Evolutionary conservation across 2,888 invertebrate species (phyloP).

Genomic region (Drosophila anomalata): DNA sequence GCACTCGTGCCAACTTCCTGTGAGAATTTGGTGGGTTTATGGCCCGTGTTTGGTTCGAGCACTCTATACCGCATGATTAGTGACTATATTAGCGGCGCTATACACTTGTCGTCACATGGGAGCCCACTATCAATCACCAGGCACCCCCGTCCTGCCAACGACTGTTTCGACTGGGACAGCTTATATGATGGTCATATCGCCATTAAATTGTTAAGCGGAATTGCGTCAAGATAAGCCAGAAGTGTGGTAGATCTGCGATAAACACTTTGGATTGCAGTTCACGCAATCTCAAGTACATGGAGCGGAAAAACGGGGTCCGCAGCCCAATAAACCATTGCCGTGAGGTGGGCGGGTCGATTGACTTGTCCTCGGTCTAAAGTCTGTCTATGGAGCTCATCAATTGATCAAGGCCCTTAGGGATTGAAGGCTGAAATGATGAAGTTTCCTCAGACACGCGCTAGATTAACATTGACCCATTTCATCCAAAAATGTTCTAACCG

Average conservation of each 20-base stretch:
- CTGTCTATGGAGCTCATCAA: neutral
- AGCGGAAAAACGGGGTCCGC: slow-evolving; percentile 3
- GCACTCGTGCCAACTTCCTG: slow-evolving; percentile 24
- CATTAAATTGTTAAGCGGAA: slow-evolving; percentile 54
- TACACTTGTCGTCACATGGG: slow-evolving; percentile 22
- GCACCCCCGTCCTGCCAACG: neutral
- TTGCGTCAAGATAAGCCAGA: slow-evolving; percentile 57
- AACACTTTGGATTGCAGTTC: slow-evolving; percentile 40
- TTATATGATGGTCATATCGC: slow-evolving; percentile 41
- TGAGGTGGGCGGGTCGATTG: slow-evolving; percentile 14
- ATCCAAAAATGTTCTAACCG: slow-evolving; percentile 28
- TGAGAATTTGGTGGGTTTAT: slow-evolving; percentile 21
- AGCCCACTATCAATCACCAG: slow-evolving; percentile 28
- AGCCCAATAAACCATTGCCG: slow-evolving; percentile 29
- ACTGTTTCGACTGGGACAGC: neutral
- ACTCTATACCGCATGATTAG: slow-evolving; percentile 23
- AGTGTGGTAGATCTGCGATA: slow-evolving; percentile 59
- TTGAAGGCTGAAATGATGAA: slow-evolving; percentile 59
- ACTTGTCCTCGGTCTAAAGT: neutral
- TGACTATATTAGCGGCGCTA: slow-evolving; percentile 36
- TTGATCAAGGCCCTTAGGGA: too few species aligned
- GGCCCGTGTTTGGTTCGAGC: slow-evolving; percentile 3
- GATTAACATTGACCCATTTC: slow-evolving; percentile 51
- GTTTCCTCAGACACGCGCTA: slow-evolving; percentile 3
- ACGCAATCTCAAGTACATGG: slow-evolving; percentile 24